Evolutionary conservation across 2,888 invertebrate genomes (phyloP), one percentile per base, ranked within the genome.

Genomic region (Formica aserva): DNA sequence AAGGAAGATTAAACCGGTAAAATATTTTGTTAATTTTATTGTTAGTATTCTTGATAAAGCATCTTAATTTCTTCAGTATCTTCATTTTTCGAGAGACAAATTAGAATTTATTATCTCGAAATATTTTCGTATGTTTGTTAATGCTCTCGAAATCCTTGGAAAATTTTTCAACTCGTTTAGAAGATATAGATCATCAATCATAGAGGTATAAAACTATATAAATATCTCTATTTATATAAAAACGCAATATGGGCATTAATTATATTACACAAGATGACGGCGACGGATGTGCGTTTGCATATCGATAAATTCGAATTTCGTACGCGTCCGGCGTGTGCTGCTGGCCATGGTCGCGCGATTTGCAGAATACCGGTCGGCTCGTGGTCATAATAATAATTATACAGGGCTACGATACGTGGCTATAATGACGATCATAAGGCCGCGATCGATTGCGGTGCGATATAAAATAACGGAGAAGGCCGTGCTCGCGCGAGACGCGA

Each of bases 381-480:
- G 89, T 87, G 89, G 76, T 83, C 72, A 81, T 86, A 87, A 89
- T 89, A 86, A 87, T 82, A 87, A 89, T 83, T 60, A 88, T 77
- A 45, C 60, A 41, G 13, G 71, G 13, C 60, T 62, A 45, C 18
- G 45, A 71, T 69, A 78, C 71, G 78, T 78, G 60, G 60, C 26
- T 26, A 69, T 57, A 78, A 71, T 71, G 60, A 45, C 60, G 72
- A 71, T 72, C 26, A 41, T 55, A 75, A 82, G 83, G 48, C 74
- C 78, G 71, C 63, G 55, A 38, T 57, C 77, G 35, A 55, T 67
- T 67, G 67, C 74, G 77, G 52, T 45, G 65, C 71, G 85, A 84
- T 87, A 89, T 41, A 81, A 89, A 89, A 86, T 87, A 89, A 89
- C 86, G 89, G 86, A 45, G 74, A 89, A 89, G 89, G 89, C 88